phyloP scores from a whole-genome alignment of 2,113 vertebrate species.

The Ophthalmolycus amberensis region DNA sequence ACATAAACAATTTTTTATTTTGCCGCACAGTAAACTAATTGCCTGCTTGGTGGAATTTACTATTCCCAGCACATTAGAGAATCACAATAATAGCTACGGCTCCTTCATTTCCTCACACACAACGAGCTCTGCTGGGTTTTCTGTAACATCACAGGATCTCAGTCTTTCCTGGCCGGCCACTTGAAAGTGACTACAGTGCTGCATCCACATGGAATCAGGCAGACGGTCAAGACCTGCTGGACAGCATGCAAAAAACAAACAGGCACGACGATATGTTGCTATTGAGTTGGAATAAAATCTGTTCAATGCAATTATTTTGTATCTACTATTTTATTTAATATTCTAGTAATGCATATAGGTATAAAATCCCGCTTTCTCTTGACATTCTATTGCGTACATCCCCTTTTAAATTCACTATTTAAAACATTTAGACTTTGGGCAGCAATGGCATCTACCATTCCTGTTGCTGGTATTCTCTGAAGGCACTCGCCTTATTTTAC shows the following conservation, averaged over 20 bases:
- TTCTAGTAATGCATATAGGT: neutral
- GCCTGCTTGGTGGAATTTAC: neutral
- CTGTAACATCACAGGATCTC: constrained; percentile 20
- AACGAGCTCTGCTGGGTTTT: constrained; percentile 33
- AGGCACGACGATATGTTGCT: neutral
- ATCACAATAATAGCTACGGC: neutral
- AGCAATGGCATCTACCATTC: neutral
- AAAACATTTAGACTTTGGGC: neutral
- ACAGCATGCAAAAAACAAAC: neutral
- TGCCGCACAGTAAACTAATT: constrained; percentile 18
- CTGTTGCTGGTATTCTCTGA: neutral
- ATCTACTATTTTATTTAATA: neutral
- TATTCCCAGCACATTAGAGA: constrained; percentile 24
- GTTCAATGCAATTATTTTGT: neutral
- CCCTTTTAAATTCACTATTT: neutral
- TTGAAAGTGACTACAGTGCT: constrained; percentile 26
- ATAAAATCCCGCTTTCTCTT: neutral
- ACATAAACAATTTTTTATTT: constrained; percentile 14
- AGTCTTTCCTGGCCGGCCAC: constrained; percentile 26
- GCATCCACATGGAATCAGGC: neutral
- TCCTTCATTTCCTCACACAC: constrained; percentile 29
- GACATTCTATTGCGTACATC: neutral
- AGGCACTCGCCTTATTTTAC: neutral
- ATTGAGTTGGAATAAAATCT: no score
- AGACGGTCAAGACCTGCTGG: neutral